Evolutionary conservation across 2,888 invertebrate species (phyloP).

Genomic region (Apamea crenata): DNA sequence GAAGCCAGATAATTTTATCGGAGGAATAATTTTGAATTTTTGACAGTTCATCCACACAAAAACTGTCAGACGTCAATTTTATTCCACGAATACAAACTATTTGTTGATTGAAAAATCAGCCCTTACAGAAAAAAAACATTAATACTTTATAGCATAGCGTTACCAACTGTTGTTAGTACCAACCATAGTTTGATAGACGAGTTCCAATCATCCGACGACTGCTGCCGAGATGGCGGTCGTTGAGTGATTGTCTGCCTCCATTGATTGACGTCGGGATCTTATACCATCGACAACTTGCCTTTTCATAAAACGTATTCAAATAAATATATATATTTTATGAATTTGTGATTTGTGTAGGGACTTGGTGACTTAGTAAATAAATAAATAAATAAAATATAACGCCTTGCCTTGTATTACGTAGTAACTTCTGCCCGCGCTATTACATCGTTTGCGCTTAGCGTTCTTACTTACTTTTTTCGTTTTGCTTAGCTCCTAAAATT

Average conservation of each 20-base stretch:
- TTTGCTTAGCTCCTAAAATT: too few species aligned
- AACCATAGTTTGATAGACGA: slow-evolving; percentile 43
- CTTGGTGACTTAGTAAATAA: background rate
- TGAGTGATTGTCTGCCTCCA: slow-evolving; percentile 31
- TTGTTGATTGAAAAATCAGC: too few species aligned
- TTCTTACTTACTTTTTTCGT: too few species aligned
- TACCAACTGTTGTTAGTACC: background rate
- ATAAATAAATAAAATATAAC: background rate
- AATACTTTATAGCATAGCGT: too few species aligned
- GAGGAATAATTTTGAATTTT: too few species aligned
- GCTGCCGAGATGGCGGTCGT: slow-evolving; percentile 23
- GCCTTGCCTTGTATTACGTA: background rate
- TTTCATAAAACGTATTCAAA: background rate
- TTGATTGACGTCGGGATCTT: slow-evolving; percentile 19
- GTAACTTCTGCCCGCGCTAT: too few species aligned
- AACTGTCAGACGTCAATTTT: too few species aligned
- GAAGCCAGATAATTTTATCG: too few species aligned
- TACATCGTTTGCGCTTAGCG: too few species aligned
- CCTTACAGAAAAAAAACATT: too few species aligned
- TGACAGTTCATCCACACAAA: too few species aligned
- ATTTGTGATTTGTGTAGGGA: background rate
- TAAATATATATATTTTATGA: background rate
- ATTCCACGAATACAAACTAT: too few species aligned
- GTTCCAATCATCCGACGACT: slow-evolving; percentile 29
- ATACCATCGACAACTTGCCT: background rate